These are phyloP conservation scores for Albula goreensis DNA, from an alignment of 2,113 vertebrate species.

Conservation along the genomic window DNA sequence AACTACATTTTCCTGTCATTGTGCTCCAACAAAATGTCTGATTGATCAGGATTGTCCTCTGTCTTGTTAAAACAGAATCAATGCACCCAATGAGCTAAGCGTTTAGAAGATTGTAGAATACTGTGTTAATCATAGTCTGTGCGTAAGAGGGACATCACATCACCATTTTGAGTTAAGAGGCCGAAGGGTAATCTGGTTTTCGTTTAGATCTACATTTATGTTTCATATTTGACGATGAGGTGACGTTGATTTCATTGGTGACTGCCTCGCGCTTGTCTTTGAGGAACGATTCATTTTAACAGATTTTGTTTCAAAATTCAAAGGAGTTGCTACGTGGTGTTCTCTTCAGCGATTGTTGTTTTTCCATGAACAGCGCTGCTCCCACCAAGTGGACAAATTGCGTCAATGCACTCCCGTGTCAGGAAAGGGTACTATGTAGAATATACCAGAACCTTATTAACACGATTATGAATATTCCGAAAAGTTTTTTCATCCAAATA, in stretches of 20 bases:
- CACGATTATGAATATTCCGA: background rate
- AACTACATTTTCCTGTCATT: background rate
- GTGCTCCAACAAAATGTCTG: background rate
- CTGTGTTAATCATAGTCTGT: background rate
- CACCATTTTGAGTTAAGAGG: background rate
- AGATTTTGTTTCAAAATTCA: background rate
- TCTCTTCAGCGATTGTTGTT: background rate
- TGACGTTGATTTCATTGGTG: background rate
- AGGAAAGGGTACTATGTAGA: background rate
- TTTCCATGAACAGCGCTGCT: background rate
- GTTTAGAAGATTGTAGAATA: too few species aligned
- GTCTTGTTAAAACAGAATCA: background rate
- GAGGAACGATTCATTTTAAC: background rate
- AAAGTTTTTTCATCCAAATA: background rate
- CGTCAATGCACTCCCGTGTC: background rate
- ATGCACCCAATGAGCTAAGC: background rate
- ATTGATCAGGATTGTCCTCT: background rate
- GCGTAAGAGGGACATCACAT: background rate
- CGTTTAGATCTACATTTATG: background rate
- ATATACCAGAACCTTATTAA: background rate
- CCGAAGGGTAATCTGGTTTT: background rate
- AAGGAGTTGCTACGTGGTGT: background rate
- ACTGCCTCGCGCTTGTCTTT: background rate
- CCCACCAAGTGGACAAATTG: conserved; percentile 5
- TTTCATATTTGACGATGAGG: background rate